Evolutionary conservation across 37 sponge, comb jelly and placozoan species (phyloP), one percentile per base, ranked within the genome.

Genomic region (Halisarca cf. caerulea): DNA sequence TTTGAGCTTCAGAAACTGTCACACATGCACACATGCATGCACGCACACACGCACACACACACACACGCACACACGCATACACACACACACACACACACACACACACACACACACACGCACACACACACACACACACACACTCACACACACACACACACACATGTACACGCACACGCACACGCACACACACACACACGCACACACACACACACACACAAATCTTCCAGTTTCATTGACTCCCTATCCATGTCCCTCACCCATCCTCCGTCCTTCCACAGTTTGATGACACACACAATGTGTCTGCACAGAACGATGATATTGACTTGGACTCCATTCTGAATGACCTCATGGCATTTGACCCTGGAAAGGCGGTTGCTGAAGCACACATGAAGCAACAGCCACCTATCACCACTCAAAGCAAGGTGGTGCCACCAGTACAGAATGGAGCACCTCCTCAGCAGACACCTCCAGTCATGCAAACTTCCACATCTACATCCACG

Each of bases 311-410:
- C 4, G 86, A 77, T 20, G 64, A 30, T 35, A 73, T 90, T 81
- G 94, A 94, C 60, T 89, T 94, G 11, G 94, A 94, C 69, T 83
- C 85, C 2, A 82, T 94, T 27, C 84, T 94, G 54, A 40, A 59
- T 68, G 94, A 94, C 44, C 80, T 94, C 60, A 85, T 58, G 25
- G 78, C 82, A 20, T 94, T 94, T 83, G 80, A 94, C 60, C 94
- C 94, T 15, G 39, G 47, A 18, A 69, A 82, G n/a, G 80, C 51
- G 14, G 92, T 92, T 35, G 44, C 37, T 9, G 25, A 44, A 11
- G 33, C 71, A 33, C 80, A 80, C 28, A 14, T 24, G 80, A 27
- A 80, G 11, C 58, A 80, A 23, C 11, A 1, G 5, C 80, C 18
- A 17, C 59, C 37, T 1, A 51, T 23, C 80, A 47, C 51, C 9